Evolutionary conservation across 2,888 invertebrate genomes (phyloP).

Genomic region (Tuta absoluta): DNA sequence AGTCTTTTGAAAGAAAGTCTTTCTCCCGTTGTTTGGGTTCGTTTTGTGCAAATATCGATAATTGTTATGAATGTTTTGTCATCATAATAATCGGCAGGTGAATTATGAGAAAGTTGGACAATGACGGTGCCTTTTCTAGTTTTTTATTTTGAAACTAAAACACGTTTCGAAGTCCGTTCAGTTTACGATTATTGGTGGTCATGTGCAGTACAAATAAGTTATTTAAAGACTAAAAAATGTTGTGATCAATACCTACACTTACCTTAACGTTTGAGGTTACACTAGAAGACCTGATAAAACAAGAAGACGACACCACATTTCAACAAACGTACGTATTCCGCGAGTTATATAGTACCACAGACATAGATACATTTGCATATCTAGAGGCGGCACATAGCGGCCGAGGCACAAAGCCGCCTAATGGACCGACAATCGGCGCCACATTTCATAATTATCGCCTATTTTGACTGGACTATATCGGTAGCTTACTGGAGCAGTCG

Average conservation of each 20-base stretch:
- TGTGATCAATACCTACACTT: background rate
- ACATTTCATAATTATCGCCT: slow-evolving; percentile 79
- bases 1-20: slow-evolving; percentile 69
- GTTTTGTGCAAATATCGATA: slow-evolving; percentile 61
- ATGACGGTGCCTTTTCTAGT: slow-evolving; percentile 36
- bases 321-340: slow-evolving; percentile 1
- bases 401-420: slow-evolving; percentile 69
- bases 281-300: background rate
- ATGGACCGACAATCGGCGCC: slow-evolving; percentile 74
- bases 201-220: background rate
- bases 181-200: background rate
- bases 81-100: slow-evolving; percentile 54
- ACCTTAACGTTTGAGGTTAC: background rate
- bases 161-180: background rate
- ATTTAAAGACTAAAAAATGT: background rate
- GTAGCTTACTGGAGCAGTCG: slow-evolving; percentile 48
- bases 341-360: slow-evolving; percentile 10
- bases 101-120: slow-evolving; percentile 45
- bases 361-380: slow-evolving; percentile 60
- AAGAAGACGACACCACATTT: background rate
- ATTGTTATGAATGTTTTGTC: slow-evolving; percentile 58
- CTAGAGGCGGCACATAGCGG: slow-evolving; percentile 57
- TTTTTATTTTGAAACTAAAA: slow-evolving; percentile 13
- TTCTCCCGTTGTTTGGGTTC: slow-evolving; percentile 61
- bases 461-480: slow-evolving; percentile 76